A percentile compares a stretch with the other conserved stretches of the same genome.
phyloP scores from a whole-genome alignment of 1,140 invertebrate species.

The Bombus difficillimus region DNA sequence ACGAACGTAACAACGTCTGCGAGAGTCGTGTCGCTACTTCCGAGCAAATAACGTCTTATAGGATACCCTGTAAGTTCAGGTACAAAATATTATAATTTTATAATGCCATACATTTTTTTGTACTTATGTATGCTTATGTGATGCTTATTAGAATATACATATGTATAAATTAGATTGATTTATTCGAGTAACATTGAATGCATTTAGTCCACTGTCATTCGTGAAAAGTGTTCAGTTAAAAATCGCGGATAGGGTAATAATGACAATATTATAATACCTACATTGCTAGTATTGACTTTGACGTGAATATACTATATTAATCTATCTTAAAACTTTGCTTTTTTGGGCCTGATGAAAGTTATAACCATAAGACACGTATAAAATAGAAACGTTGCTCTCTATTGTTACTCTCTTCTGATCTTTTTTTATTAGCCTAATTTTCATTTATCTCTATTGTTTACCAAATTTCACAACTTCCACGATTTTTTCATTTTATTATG shows the following conservation, averaged over 20 bases:
- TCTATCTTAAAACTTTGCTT: not conserved
- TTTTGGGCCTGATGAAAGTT: not conserved
- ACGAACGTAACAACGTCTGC: constrained; percentile 68
- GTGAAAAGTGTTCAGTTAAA: not conserved
- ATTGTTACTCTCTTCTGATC: too few species aligned
- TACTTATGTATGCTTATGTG: not conserved
- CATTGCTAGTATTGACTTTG: too few species aligned
- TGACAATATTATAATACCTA: not conserved
- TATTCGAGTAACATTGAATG: not conserved
- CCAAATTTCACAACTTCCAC: not conserved
- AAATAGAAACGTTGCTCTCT: not conserved
- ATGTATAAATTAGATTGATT: not conserved
- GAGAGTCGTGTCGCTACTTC: constrained; percentile 79
- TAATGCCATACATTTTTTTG: not conserved
- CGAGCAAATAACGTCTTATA: constrained; percentile 77
- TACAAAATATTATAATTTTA: constrained; percentile 65
- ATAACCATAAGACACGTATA: too few species aligned
- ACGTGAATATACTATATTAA: not conserved
- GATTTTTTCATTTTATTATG: not conserved
- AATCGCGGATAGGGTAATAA: not conserved
- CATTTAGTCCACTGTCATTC: too few species aligned
- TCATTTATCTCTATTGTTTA: too few species aligned
- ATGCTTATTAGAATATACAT: not conserved
- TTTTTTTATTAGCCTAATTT: not conserved
- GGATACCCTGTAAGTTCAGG: constrained; percentile 75